Base-by-base conservation (phyloP, 2,797 vertebrate species). In the Alectoris magna region DNA sequence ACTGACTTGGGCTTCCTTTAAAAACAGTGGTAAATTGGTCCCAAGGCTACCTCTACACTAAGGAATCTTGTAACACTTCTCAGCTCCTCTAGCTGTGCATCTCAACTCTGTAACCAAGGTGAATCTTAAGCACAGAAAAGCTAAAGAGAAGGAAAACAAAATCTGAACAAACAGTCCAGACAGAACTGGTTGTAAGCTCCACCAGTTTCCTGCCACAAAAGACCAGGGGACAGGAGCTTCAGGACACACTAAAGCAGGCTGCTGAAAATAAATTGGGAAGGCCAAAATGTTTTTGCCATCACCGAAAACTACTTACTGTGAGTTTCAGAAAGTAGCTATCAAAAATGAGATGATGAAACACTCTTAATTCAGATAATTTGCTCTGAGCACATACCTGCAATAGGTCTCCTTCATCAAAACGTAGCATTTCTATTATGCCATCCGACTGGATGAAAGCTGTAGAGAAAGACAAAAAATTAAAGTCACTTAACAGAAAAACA, bases 401-500 rank as follows among this genome's bases (percentile, higher is more conserved):
- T 93, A 99, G 98, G 93, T 98, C 98, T 97, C 98, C 99, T 94
- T 99, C 99, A 88, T 99, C 99, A 97, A 99, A 99, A 97, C 99
- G 99, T 62, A 99, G 98, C 94, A 99, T 99, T 98, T 99, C 99
- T 98, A 99, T 98, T 96, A 99, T 98, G 97, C 98, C 99, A 98
- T 99, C 99, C 48, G 99, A 99, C 96, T 99, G 99, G 96, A 99
- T 99, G 97, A 99, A 99, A 84, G 99, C 99, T 99, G 98, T 51
- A 36, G 97, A 97, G 82, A 93, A 97, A 97, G 97, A 63, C 51
- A 96, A 84, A 93, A 64, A 79, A 53, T 3, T 0, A 6, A 46
- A 70, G 21, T 56, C 31, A 94, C 15, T 79, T 49, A 38, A 48
- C 10, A 90, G 29, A 55, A 76, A 14, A 39, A 29, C 2, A 74